Evolutionary conservation across 2,888 invertebrate genomes (phyloP).

Genomic region (Anthophora plumipes): DNA sequence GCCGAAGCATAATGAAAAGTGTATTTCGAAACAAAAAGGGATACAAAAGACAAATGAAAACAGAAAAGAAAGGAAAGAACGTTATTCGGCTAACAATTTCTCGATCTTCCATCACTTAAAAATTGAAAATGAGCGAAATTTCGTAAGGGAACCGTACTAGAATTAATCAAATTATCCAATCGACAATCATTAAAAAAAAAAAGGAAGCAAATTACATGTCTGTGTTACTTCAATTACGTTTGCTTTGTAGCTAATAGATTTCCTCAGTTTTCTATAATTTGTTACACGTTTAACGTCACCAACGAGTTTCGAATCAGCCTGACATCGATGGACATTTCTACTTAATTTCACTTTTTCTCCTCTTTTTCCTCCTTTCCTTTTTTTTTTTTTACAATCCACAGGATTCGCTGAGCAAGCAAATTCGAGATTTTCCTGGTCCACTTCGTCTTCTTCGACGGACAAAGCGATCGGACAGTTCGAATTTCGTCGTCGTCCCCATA

Average conservation of each 20-base stretch:
- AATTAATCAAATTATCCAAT: too few relatives aligned
- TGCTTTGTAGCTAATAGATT: background rate
- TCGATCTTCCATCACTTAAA: too few relatives aligned
- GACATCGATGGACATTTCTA: background rate
- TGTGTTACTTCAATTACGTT: background rate
- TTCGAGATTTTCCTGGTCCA: conserved; percentile 25
- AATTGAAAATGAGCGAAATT: too few relatives aligned
- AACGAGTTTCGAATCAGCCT: background rate
- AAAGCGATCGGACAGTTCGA: conserved; percentile 57
- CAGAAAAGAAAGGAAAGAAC: too few relatives aligned
- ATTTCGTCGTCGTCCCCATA: conserved; percentile 53
- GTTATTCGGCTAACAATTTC: too few relatives aligned
- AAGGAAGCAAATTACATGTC: too few relatives aligned
- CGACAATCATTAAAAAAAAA: too few relatives aligned
- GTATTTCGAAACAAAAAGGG: too few relatives aligned
- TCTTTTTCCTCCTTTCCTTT: background rate
- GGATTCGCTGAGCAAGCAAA: conserved; percentile 9
- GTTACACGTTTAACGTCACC: background rate
- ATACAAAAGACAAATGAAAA: too few relatives aligned
- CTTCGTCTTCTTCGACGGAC: conserved; percentile 47
- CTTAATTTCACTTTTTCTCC: background rate
- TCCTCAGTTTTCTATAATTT: background rate
- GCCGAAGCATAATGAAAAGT: too few relatives aligned
- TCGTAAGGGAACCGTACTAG: too few relatives aligned
- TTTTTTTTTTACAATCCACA: conserved; percentile 11